A percentile compares a stretch with the other conserved stretches of the same genome.
These are phyloP conservation scores for Epinephelus fuscoguttatus DNA, from an alignment of 2,113 vertebrate species.

Conservation along the genomic window DNA sequence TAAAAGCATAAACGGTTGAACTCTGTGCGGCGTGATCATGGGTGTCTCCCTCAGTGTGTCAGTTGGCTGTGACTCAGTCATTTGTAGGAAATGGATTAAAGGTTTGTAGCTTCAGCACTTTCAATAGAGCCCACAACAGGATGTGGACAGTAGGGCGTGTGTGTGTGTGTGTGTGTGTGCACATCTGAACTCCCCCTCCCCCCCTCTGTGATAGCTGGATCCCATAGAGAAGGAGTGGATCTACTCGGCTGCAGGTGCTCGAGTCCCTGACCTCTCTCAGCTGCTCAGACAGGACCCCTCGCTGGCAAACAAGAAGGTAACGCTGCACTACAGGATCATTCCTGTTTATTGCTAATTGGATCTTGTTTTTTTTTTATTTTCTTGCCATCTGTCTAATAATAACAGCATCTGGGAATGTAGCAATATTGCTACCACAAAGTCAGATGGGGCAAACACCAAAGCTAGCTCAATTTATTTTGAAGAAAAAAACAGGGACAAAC, in stretches of 20 bases:
- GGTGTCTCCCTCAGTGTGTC: constrained; percentile 41
- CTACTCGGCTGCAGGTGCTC: constrained; percentile 84
- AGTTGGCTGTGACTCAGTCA: constrained; percentile 51
- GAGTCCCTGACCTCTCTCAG: constrained; percentile 81
- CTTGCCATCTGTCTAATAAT: too few relatives aligned
- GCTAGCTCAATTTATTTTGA: too few relatives aligned
- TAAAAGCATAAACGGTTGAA: constrained; percentile 12
- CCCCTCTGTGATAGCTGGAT: constrained; percentile 78
- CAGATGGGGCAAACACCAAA: not conserved
- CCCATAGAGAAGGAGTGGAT: constrained; percentile 88
- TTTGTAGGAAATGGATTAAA: constrained; percentile 67
- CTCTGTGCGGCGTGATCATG: not conserved
- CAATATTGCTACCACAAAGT: not conserved
- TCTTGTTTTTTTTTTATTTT: not conserved
- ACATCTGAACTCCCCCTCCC: constrained; percentile 7
- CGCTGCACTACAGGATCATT: not conserved
- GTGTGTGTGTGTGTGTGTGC: constrained; percentile 6
- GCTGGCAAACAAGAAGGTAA: constrained; percentile 87
- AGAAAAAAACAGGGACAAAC: not conserved
- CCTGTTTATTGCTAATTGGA: not conserved
- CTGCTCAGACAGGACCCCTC: constrained; percentile 85
- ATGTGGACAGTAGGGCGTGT: constrained; percentile 51
- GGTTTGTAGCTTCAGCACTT: constrained; percentile 53
- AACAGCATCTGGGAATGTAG: not conserved
- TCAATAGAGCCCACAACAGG: constrained; percentile 62